Conservation (phyloP, 2,113 vertebrate species). For the Scomber colias region DNA sequence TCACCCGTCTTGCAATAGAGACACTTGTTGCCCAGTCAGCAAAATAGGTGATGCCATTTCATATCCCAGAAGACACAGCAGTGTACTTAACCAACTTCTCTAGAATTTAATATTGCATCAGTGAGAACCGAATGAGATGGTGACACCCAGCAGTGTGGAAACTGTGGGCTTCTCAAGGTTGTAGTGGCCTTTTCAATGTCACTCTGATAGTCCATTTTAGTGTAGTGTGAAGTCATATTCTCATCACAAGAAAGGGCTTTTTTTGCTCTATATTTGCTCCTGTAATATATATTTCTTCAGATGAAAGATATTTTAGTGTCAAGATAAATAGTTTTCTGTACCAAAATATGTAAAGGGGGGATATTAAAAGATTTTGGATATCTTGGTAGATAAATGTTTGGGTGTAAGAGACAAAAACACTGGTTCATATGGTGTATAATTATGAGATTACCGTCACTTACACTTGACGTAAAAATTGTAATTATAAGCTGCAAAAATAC, state of each 20-base stretch:
- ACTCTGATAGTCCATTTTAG: not conserved
- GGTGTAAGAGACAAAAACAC: not conserved
- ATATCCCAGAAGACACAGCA: not conserved
- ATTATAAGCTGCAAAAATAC: too few relatives aligned
- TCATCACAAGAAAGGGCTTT: not conserved
- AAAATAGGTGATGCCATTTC: not conserved
- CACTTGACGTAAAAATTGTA: too few relatives aligned
- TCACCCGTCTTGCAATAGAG: not conserved
- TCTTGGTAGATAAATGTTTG: not conserved
- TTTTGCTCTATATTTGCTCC: not conserved
- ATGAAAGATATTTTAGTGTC: too few relatives aligned
- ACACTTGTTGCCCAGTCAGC: not conserved
- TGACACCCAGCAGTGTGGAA: not conserved
- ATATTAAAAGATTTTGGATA: too few relatives aligned
- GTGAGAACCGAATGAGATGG: not conserved
- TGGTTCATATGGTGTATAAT: too few relatives aligned
- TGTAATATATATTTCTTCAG: too few relatives aligned
- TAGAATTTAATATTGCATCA: too few relatives aligned
- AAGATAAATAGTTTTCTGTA: too few relatives aligned
- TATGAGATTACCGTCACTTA: too few relatives aligned
- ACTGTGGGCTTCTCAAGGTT: not conserved
- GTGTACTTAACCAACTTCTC: not conserved
- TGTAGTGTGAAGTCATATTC: not conserved
- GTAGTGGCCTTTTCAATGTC: slow-evolving; percentile 9
- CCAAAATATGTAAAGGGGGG: too few relatives aligned